These are phyloP conservation scores for Plagodis pulveraria DNA, from an alignment of 2,888 invertebrate genomes.

Conservation along the genomic window DNA sequence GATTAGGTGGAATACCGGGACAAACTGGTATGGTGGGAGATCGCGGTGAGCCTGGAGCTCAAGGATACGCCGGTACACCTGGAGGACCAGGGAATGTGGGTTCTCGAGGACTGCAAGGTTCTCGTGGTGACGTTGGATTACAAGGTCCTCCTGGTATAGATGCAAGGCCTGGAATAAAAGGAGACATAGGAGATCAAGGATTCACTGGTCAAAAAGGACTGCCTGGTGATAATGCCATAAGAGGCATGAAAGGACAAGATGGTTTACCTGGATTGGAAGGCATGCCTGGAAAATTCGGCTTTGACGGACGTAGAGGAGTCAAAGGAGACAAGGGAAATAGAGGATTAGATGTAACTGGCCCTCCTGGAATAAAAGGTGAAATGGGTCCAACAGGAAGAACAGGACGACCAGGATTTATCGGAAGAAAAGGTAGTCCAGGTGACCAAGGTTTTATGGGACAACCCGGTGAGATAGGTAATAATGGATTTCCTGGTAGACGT, in stretches of 20 bases:
- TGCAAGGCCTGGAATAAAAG: slow-evolving; percentile 71
- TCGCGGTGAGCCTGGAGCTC: slow-evolving; percentile 90
- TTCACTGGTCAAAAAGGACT: slow-evolving; percentile 81
- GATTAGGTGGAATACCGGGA: slow-evolving; percentile 61
- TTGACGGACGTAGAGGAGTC: slow-evolving; percentile 70
- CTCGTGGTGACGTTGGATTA: slow-evolving; percentile 52
- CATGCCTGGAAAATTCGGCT: slow-evolving; percentile 69
- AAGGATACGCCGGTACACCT: slow-evolving; percentile 60
- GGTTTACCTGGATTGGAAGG: slow-evolving; percentile 81
- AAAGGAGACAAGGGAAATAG: slow-evolving; percentile 85
- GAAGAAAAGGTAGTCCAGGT: slow-evolving; percentile 85
- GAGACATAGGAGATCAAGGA: slow-evolving; percentile 81
- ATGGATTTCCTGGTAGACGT: slow-evolving; percentile 77
- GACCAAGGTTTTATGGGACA: slow-evolving; percentile 77
- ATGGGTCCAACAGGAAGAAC: slow-evolving; percentile 85
- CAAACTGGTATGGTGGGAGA: slow-evolving; percentile 85
- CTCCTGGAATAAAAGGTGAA: slow-evolving; percentile 86
- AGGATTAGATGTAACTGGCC: slow-evolving; percentile 76
- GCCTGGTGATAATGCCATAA: slow-evolving; percentile 86
- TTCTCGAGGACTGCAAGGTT: slow-evolving; percentile 55
- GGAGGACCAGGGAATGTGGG: slow-evolving; percentile 80
- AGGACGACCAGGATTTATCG: slow-evolving; percentile 77
- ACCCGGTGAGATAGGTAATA: slow-evolving; percentile 78
- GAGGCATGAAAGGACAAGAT: slow-evolving; percentile 86
- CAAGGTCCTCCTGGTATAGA: slow-evolving; percentile 53